These are phyloP conservation scores for Pelecanoides urinatrix DNA, from an alignment of 2,113 vertebrate genomes.

Conservation along the genomic window DNA sequence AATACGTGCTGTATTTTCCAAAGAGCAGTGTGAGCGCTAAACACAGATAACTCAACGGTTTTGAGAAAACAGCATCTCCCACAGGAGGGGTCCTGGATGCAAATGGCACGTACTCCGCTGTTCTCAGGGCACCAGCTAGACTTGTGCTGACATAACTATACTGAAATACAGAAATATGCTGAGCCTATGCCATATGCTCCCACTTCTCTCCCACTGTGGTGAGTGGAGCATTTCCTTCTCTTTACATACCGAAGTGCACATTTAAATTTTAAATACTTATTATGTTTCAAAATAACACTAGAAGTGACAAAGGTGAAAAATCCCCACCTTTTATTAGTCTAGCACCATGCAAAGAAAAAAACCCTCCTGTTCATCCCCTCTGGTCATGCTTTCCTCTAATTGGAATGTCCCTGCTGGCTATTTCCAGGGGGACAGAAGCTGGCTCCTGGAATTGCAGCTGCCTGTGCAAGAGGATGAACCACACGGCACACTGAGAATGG, in stretches of 20 bases:
- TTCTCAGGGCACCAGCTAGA: not conserved
- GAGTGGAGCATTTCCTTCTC: not conserved
- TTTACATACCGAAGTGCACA: not conserved
- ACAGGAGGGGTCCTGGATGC: not conserved
- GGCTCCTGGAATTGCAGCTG: not conserved
- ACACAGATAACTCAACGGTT: not conserved
- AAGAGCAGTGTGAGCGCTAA: not conserved
- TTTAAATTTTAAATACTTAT: not conserved
- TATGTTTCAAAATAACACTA: not conserved
- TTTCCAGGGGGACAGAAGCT: not conserved
- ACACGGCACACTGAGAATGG: fast-evolving
- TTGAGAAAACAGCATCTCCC: not conserved
- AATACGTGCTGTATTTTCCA: not conserved
- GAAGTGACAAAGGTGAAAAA: not conserved
- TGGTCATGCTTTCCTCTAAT: not conserved
- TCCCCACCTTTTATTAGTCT: not conserved
- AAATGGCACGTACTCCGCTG: fast-evolving
- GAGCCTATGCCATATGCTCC: not conserved
- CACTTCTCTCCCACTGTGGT: not conserved
- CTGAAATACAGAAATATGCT: not conserved
- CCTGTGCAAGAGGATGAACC: not conserved
- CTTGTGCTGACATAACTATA: not conserved
- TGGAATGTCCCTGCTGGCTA: not conserved
- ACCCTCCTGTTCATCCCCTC: not conserved
- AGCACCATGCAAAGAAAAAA: not conserved